These are phyloP conservation scores for Etheostoma nigrum DNA, from an alignment of 2,797 vertebrate genomes.

Conservation along the genomic window DNA sequence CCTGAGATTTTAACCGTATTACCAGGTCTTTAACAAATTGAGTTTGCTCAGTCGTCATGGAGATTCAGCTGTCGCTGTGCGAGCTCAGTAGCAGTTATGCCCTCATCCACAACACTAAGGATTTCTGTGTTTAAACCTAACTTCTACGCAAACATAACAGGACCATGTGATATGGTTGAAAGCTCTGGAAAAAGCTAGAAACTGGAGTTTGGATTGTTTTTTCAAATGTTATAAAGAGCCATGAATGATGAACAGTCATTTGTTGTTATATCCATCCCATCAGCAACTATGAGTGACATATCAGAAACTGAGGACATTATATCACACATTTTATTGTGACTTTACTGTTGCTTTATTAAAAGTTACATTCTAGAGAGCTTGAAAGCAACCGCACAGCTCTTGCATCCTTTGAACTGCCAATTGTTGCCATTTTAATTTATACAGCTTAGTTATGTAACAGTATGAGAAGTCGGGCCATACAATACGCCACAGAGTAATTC, in stretches of 20 bases:
- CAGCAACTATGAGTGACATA: neutral
- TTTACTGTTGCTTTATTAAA: slow-evolving; percentile 49
- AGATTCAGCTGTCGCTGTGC: neutral
- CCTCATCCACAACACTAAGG: neutral
- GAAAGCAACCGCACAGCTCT: slow-evolving; percentile 49
- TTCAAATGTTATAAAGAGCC: neutral
- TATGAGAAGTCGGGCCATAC: slow-evolving; percentile 24
- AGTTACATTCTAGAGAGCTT: slow-evolving; percentile 45
- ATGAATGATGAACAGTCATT: neutral
- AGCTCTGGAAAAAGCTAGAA: neutral
- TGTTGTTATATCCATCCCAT: neutral
- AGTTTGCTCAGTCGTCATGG: neutral
- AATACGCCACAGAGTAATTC: slow-evolving; percentile 26
- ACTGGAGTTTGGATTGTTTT: neutral
- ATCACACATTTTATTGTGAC: slow-evolving; percentile 36
- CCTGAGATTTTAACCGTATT: neutral
- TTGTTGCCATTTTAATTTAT: slow-evolving; percentile 29
- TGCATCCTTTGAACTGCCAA: slow-evolving; percentile 29
- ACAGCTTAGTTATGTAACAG: slow-evolving; percentile 52
- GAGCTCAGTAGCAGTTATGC: neutral
- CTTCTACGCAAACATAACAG: too few relatives aligned
- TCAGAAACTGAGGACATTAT: slow-evolving; percentile 17
- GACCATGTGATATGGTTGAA: neutral
- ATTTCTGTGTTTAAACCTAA: neutral
- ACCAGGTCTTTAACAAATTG: neutral